These are phyloP conservation scores for Cenopis cana DNA, from an alignment of 2,888 invertebrate species.

Conservation along the genomic window DNA sequence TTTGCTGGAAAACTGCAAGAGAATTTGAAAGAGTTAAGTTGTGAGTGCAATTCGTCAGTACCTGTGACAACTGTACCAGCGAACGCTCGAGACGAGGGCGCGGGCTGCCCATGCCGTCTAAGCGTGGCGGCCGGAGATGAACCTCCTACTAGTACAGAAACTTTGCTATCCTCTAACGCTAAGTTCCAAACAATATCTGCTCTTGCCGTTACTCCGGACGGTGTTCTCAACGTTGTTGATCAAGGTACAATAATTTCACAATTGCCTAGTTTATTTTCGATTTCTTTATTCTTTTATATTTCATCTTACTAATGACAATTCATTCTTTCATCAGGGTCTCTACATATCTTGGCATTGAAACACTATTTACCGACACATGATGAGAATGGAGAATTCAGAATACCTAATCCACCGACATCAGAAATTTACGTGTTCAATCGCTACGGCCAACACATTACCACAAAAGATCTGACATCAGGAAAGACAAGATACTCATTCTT, in stretches of 20 bases:
- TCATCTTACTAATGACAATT: background rate
- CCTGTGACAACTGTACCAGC: slow-evolving; percentile 82
- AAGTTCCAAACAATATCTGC: slow-evolving; percentile 95
- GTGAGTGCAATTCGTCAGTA: slow-evolving; percentile 85
- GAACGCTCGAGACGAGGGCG: slow-evolving; percentile 72
- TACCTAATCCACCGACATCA: slow-evolving; percentile 96
- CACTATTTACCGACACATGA: slow-evolving; percentile 95
- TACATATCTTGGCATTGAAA: slow-evolving; percentile 93
- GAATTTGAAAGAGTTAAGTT: slow-evolving; percentile 81
- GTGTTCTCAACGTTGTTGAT: slow-evolving; percentile 98
- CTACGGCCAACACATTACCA: slow-evolving; percentile 98
- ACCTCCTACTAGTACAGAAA: slow-evolving; percentile 92
- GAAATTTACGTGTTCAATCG: slow-evolving; percentile 97
- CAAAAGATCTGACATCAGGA: slow-evolving; percentile 97
- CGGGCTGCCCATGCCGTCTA: slow-evolving; percentile 78
- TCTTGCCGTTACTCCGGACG: slow-evolving; percentile 97
- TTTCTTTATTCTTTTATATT: background rate
- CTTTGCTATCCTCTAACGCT: slow-evolving; percentile 94
- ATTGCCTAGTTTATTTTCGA: background rate
- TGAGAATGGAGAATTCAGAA: slow-evolving; percentile 95
- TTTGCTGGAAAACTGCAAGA: slow-evolving; percentile 95
- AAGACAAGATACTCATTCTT: slow-evolving; percentile 97
- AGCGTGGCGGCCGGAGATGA: slow-evolving; percentile 86
- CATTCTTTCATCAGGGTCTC: slow-evolving; percentile 82
- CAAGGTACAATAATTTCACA: slow-evolving; percentile 86